These are phyloP conservation scores for Stigmatopora argus DNA, from an alignment of 2,113 vertebrate species.

Conservation along the genomic window DNA sequence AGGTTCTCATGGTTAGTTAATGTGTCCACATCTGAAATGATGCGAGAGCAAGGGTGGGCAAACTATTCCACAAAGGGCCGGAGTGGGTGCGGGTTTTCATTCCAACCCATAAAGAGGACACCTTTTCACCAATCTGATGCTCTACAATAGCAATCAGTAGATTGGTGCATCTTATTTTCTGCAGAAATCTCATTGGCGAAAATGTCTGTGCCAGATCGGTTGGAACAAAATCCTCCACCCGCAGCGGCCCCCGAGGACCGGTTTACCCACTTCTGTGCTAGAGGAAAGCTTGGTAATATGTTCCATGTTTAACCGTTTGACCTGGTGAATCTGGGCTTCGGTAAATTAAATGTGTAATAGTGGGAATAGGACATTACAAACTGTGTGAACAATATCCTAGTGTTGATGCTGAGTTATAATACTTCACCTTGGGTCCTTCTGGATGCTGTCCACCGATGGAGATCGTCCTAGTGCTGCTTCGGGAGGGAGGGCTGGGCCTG, in stretches of 20 bases:
- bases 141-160: no score
- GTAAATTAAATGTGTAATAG: conserved; percentile 45
- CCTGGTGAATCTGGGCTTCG: conserved; percentile 62
- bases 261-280: background rate
- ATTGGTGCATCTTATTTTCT: no score
- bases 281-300: background rate
- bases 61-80: background rate
- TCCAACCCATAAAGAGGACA: no score
- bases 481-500: conserved; percentile 89
- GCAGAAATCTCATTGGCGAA: no score
- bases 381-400: conserved; percentile 39
- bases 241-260: no score
- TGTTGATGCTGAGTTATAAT: conserved; percentile 7
- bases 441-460: conserved; percentile 98
- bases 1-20: no score
- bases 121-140: no score
- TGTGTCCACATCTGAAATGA: background rate
- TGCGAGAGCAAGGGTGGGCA: background rate
- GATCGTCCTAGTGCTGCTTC: conserved; percentile 92
- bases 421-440: conserved; percentile 95
- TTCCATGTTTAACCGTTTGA: background rate
- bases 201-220: no score
- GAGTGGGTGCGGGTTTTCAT: no score
- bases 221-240: no score
- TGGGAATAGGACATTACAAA: conserved; percentile 38